phyloP scores from a whole-genome alignment of 2,113 vertebrate genomes.

The Donacobius atricapilla region DNA sequence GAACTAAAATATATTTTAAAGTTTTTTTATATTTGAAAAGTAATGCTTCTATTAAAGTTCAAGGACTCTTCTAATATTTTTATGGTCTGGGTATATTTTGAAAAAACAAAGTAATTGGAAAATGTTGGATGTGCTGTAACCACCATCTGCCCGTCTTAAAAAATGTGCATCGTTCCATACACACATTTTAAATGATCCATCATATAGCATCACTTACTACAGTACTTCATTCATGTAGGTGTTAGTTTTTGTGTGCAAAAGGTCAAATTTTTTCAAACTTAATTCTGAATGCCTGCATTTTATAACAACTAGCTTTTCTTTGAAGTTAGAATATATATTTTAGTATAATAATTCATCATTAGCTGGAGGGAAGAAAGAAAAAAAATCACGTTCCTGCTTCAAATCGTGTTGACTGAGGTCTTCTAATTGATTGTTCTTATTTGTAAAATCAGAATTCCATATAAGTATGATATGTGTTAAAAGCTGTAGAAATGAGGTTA shows the following conservation, averaged over 20 bases:
- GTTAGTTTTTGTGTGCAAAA: constrained; percentile 57
- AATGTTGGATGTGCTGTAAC: constrained; percentile 44
- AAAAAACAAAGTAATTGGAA: constrained; percentile 57
- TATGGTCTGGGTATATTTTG: constrained; percentile 34
- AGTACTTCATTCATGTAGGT: constrained; percentile 61
- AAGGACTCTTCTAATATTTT: constrained; percentile 22
- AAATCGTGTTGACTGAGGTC: not conserved
- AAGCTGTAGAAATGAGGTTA: not conserved
- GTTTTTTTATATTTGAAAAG: not conserved
- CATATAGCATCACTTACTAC: constrained; percentile 65
- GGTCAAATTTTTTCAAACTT: constrained; percentile 43
- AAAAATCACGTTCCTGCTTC: not conserved
- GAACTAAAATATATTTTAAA: not conserved
- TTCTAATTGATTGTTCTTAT: not conserved
- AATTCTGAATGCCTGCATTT: constrained; percentile 20
- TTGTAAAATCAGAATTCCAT: not conserved
- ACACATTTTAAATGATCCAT: constrained; percentile 43
- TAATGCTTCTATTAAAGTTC: not conserved
- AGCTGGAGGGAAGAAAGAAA: not conserved
- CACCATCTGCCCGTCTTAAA: constrained; percentile 30
- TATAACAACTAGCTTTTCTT: constrained; percentile 15
- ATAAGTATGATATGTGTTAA: not conserved
- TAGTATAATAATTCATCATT: constrained; percentile 54
- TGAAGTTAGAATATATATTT: constrained; percentile 9
- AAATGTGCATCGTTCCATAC: constrained; percentile 35